Evolutionary conservation across 2,113 vertebrate genomes (phyloP).

Genomic region (Phalacrocorax carbo): DNA sequence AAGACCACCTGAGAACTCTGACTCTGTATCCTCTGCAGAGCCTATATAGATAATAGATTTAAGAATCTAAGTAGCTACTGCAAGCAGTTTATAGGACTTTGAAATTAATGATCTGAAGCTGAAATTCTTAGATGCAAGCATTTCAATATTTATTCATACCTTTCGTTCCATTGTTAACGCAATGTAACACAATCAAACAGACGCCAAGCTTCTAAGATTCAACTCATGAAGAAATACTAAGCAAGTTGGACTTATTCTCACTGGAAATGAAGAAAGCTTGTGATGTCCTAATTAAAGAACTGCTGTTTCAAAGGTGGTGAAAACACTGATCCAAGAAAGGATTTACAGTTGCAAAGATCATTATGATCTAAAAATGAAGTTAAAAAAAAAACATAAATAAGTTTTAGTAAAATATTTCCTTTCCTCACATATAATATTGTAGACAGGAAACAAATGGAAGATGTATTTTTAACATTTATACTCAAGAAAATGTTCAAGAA

Average conservation of each 20-base stretch:
- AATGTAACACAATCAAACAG: background rate
- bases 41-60: background rate
- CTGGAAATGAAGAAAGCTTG: conserved; percentile 20
- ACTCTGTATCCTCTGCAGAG: background rate
- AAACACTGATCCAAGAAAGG: background rate
- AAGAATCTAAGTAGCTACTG: background rate
- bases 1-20: background rate
- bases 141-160: conserved; percentile 27
- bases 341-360: background rate
- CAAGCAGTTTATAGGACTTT: background rate
- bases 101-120: conserved; percentile 19
- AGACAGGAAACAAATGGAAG: background rate
- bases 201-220: background rate
- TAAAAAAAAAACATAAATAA: background rate
- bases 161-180: conserved; percentile 28
- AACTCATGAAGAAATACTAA: background rate
- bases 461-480: background rate
- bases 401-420: background rate
- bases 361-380: background rate
- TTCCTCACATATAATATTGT: background rate
- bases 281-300: background rate
- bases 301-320: background rate
- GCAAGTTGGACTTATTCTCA: conserved; percentile 14
- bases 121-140: background rate
- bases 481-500: background rate